Percentiles rank a stretch among this genome's conserved stretches.
phyloP scores from a whole-genome alignment of 1,140 invertebrate species.

The Nylanderia fulva region DNA sequence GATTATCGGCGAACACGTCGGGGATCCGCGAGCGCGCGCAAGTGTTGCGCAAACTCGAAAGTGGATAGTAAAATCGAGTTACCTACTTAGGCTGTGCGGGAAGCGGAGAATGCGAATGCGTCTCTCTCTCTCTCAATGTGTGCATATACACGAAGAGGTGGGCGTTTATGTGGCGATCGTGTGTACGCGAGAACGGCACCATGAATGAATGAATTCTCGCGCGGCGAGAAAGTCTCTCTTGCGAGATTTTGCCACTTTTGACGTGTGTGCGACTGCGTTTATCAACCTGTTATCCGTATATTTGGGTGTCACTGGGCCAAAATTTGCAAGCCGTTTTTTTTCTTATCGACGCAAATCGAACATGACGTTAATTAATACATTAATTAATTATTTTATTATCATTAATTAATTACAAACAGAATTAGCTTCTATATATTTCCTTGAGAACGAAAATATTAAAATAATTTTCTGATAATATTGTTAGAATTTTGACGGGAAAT shows the following conservation, averaged over 20 bases:
- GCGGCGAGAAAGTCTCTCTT: constrained; percentile 42
- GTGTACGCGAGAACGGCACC: constrained; percentile 48
- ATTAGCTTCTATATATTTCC: no score
- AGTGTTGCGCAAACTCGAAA: constrained; percentile 59
- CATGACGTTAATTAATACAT: not conserved
- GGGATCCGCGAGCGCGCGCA: not conserved
- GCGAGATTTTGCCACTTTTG: constrained; percentile 57
- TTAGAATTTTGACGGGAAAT: not conserved
- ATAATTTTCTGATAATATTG: not conserved
- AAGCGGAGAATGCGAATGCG: constrained; percentile 48
- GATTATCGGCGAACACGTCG: constrained; percentile 46
- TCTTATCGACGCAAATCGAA: not conserved
- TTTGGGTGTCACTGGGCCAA: constrained; percentile 14
- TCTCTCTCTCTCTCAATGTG: constrained; percentile 12
- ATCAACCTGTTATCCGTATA: not conserved
- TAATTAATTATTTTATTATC: no score
- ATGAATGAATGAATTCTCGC: constrained; percentile 63
- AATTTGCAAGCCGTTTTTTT: constrained; percentile 1
- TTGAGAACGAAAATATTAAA: not conserved
- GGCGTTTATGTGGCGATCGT: constrained; percentile 22
- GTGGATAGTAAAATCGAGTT: constrained; percentile 60
- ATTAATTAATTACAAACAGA: no score
- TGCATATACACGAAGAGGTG: not conserved
- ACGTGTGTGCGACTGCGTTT: constrained; percentile 47
- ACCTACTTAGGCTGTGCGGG: constrained; percentile 51